A percentile compares a stretch with the other conserved stretches of the same genome.
These are phyloP conservation scores for Aspiorhynchus laticeps DNA, from an alignment of 2,113 vertebrate species.

Conservation along the genomic window DNA sequence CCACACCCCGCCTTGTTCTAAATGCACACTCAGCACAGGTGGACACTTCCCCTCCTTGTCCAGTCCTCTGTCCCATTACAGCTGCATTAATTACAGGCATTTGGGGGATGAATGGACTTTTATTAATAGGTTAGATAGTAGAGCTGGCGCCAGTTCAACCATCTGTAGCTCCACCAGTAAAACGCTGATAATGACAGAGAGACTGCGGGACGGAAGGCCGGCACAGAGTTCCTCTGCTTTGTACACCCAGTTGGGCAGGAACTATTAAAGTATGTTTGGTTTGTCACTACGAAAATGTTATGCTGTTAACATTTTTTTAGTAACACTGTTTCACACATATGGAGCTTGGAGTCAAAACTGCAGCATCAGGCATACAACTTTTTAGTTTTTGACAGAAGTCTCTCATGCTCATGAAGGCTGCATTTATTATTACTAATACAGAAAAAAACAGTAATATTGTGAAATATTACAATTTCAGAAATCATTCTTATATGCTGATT, in stretches of 20 bases:
- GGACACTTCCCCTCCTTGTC: not conserved
- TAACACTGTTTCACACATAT: not conserved
- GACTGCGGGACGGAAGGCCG: constrained; percentile 10
- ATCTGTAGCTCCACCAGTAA: constrained; percentile 40
- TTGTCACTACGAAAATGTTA: not conserved
- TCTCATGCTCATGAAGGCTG: not conserved
- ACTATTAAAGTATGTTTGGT: not conserved
- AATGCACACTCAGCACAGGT: not conserved
- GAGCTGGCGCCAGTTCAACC: constrained; percentile 12
- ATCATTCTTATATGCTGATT: not conserved
- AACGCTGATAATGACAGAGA: constrained; percentile 52
- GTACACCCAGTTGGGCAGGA: not conserved
- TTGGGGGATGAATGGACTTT: constrained; percentile 19
- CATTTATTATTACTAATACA: not conserved
- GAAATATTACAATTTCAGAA: not conserved
- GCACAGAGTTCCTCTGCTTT: constrained; percentile 17
- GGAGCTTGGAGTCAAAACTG: not conserved
- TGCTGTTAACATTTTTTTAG: not conserved
- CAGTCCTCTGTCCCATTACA: constrained; percentile 1
- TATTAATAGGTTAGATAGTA: constrained; percentile 35
- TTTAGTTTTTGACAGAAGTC: not conserved
- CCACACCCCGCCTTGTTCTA: not conserved
- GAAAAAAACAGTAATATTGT: not conserved
- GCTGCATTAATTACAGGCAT: constrained; percentile 39
- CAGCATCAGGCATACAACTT: not conserved